Base-by-base conservation (phyloP, 2,797 vertebrate genomes). In the Remorina albescens region DNA sequence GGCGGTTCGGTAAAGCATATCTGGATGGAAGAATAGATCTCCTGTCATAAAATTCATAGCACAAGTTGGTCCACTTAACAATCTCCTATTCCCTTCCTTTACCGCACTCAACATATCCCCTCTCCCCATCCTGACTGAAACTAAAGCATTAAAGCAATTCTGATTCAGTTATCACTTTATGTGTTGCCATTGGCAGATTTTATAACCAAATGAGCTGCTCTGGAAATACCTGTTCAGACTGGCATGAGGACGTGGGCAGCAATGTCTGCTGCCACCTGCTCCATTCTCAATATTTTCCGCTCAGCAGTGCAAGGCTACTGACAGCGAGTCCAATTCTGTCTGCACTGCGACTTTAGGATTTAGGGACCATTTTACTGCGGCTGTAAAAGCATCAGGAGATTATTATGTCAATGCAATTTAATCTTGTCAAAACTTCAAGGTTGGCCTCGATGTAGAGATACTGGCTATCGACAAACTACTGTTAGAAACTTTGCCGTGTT, bases 181-280 rank as follows among this genome's bases (percentile, higher is more conserved):
- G 70, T 72, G 61, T 78, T 78, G 72, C 80, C 71, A 75, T 41
- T 77, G 85, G 80, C 81, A 65, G 50, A 80, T 81, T 89, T 78
- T 85, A 81, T 61, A 57, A 80, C 69, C 76, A 87, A 86, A 84
- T 76, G 85, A 86, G 80, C 67, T 57, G 71, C 47, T 60, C 47
- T 60, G 68, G 74, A 85, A 90, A 85, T 87, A 74, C 86, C 80
- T 85, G 84, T 51, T 87, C 78, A 82, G 88, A 91, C 71, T 92
- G 91, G 84, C 85, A 88, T 53, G 77, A 81, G 82, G 85, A 88
- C 62, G 86, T 78, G 83, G 87, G 86, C 85, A 74, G 87, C 85
- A 77, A 88, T 86, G 84, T 86, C 67, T 80, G 50, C 73, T 71
- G 79, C 92, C 92, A 92, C 92, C 92, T 92, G 91, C 86, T 92